Conservation (phyloP, 2,888 invertebrate species). For the Entomobrya proxima region DNA sequence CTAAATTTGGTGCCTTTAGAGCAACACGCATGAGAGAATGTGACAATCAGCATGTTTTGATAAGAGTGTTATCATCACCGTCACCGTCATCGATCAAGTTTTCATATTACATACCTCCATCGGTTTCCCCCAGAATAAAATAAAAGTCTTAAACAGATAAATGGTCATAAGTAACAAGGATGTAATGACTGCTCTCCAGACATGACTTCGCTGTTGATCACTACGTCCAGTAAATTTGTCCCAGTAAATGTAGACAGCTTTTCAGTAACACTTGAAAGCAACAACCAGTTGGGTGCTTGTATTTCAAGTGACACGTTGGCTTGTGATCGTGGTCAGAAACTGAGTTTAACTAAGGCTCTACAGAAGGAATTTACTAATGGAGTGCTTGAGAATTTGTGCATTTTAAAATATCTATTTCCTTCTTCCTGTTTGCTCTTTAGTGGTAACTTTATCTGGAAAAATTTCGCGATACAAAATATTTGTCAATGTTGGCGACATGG, state of each 20-base stretch:
- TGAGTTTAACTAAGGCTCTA: not conserved
- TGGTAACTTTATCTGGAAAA: slow-evolving; percentile 72
- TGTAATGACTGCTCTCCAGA: slow-evolving; percentile 37
- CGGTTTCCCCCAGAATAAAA: no score
- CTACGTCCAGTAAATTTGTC: not conserved
- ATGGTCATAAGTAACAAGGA: not conserved
- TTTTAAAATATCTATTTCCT: not conserved
- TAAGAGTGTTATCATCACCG: no score
- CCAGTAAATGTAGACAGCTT: not conserved
- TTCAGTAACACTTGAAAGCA: not conserved
- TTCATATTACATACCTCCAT: no score
- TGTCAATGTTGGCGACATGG: slow-evolving; percentile 74
- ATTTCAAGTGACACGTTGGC: not conserved
- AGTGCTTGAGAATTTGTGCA: not conserved
- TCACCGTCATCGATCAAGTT: no score
- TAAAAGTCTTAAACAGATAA: not conserved
- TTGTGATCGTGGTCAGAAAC: slow-evolving; percentile 1
- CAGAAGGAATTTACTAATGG: not conserved
- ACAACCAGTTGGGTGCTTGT: slow-evolving; percentile 13
- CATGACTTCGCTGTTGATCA: slow-evolving; percentile 25
- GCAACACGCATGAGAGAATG: no score
- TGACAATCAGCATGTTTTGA: no score
- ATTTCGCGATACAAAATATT: slow-evolving; percentile 73
- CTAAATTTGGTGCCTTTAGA: no score
- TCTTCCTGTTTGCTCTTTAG: slow-evolving; percentile 24